Percentiles rank a stretch among this genome's conserved stretches.
Evolutionary conservation across 2,113 vertebrate genomes (phyloP).

Genomic region (Poecile atricapillus): DNA sequence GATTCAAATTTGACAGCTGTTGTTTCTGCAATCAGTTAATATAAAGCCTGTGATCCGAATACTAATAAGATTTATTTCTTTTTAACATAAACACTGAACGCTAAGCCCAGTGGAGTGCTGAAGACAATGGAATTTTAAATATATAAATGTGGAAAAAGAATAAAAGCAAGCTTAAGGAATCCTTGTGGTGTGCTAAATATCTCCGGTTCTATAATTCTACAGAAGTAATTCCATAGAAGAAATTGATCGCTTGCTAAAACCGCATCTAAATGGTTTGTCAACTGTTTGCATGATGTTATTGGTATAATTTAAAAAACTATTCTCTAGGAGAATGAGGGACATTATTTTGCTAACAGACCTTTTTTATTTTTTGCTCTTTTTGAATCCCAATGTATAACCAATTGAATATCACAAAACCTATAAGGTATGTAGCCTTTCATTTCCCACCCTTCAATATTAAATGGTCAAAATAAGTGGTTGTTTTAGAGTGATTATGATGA

Average conservation of each 20-base stretch:
- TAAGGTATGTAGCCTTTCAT: constrained; percentile 67
- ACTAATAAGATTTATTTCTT: neutral
- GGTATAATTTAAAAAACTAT: neutral
- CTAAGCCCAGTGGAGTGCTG: neutral
- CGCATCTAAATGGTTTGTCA: neutral
- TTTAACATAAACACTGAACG: neutral
- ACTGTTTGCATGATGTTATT: neutral
- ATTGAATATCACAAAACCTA: constrained; percentile 33
- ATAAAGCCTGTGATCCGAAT: neutral
- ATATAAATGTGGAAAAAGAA: neutral
- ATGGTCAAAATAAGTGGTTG: constrained; percentile 62
- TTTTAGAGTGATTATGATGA: constrained; percentile 77
- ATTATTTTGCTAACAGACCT: neutral
- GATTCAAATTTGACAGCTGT: neutral
- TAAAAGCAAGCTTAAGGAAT: neutral
- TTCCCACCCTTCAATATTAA: constrained; percentile 52
- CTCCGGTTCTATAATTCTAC: neutral
- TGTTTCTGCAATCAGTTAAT: neutral
- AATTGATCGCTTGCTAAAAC: neutral
- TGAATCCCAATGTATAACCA: neutral
- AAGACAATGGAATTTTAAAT: neutral
- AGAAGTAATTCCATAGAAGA: neutral
- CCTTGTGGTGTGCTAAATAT: neutral
- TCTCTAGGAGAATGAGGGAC: neutral
- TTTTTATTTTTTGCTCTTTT: neutral